Conservation (phyloP, 2,888 invertebrate genomes). For the Blastobasis lacticolella region DNA sequence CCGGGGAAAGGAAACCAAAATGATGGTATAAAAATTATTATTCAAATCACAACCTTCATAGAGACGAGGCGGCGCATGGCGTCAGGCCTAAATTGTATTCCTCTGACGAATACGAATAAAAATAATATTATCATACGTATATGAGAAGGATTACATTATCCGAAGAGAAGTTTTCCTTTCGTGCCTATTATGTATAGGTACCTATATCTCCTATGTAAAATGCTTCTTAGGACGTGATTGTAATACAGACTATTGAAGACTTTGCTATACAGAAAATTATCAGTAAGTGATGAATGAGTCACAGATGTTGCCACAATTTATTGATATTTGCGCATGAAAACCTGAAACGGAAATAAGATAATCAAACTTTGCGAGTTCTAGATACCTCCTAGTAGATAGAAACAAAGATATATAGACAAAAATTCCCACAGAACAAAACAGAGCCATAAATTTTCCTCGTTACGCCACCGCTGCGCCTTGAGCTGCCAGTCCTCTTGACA, state of each 20-base stretch:
- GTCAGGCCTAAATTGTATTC: conserved; percentile 66
- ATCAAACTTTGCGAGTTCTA: too few species aligned
- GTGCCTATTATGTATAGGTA: background rate
- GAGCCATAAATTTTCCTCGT: conserved; percentile 60
- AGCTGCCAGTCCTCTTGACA: conserved; percentile 65
- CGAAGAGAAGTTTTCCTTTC: conserved; percentile 29
- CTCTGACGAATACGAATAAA: conserved; percentile 57
- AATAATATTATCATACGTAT: conserved; percentile 47
- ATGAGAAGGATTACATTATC: conserved; percentile 32
- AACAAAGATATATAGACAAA: conserved; percentile 17
- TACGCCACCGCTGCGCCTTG: conserved; percentile 46
- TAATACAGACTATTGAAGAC: too few species aligned
- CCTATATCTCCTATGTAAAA: too few species aligned
- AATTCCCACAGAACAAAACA: conserved; percentile 34
- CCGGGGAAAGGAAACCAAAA: conserved; percentile 67
- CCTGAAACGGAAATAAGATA: too few species aligned
- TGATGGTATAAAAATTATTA: conserved; percentile 68
- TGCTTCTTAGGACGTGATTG: conserved; percentile 2
- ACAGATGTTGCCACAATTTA: too few species aligned
- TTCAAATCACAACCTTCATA: conserved; percentile 65
- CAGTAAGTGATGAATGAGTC: too few species aligned
- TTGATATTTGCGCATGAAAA: too few species aligned
- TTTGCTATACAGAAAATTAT: too few species aligned
- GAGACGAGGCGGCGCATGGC: conserved; percentile 51
- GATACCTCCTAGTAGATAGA: background rate